Conservation (phyloP, 2,113 vertebrate species). For the Eurypyga helias region DNA sequence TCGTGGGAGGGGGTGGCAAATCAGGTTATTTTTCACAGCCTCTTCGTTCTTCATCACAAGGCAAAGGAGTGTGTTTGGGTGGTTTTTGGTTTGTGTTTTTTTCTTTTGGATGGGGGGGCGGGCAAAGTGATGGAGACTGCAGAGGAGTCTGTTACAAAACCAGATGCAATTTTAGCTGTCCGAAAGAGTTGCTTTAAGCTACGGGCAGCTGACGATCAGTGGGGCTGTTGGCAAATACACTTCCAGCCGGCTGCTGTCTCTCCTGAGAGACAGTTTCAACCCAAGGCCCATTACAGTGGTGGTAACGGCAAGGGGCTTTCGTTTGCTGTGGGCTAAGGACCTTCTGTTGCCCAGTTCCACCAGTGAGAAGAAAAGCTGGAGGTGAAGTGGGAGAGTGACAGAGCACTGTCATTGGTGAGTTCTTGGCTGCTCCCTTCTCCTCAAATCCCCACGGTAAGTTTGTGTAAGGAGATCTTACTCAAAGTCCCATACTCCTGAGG, state of each 20-base stretch:
- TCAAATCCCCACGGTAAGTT: not conserved
- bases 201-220: not conserved
- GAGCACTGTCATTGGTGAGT: not conserved
- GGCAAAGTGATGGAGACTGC: not conserved
- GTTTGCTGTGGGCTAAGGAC: not conserved
- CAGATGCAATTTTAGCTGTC: not conserved
- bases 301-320: not conserved
- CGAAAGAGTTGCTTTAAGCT: not conserved
- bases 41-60: not conserved
- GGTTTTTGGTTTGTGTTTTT: not conserved
- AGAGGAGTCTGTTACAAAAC: slow-evolving; percentile 21
- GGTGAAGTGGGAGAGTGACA: not conserved
- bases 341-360: not conserved
- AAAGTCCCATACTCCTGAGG: not conserved
- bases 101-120: not conserved
- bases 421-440: not conserved
- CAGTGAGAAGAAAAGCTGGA: slow-evolving; percentile 18
- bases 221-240: not conserved
- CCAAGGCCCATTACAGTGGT: not conserved
- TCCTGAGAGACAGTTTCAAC: not conserved
- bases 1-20: not conserved
- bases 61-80: not conserved
- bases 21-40: not conserved
- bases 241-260: not conserved
- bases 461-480: not conserved